These are phyloP conservation scores for Thymelicus acteon DNA, from an alignment of 2,888 invertebrate species.

Conservation along the genomic window DNA sequence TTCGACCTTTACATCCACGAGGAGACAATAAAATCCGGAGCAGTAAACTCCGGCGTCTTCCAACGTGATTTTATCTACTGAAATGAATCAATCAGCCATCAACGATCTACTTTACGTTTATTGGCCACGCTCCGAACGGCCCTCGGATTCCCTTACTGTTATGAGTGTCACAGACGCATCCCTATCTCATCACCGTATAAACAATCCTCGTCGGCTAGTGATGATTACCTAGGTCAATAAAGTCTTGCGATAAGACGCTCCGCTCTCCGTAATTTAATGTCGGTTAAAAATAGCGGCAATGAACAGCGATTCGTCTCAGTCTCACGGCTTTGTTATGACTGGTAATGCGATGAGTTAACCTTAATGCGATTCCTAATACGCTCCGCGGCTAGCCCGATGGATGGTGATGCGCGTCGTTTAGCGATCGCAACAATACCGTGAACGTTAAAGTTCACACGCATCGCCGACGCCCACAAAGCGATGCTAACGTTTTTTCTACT, in stretches of 20 bases:
- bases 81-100: conserved; percentile 74
- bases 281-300: conserved; percentile 62
- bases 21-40: conserved; percentile 67
- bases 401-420: conserved; percentile 57
- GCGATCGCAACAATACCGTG: conserved; percentile 51
- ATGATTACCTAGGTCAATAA: conserved; percentile 56
- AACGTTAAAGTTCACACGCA: conserved; percentile 67
- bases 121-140: conserved; percentile 48
- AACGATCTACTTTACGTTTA: conserved; percentile 58
- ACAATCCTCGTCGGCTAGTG: conserved; percentile 52
- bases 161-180: conserved; percentile 19
- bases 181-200: conserved; percentile 42
- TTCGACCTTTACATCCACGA: conserved; percentile 22
- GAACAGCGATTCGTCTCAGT: conserved; percentile 65
- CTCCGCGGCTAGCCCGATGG: conserved; percentile 41
- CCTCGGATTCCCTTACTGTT: conserved; percentile 44
- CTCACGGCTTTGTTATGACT: conserved; percentile 62
- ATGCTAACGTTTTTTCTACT: conserved; percentile 57
- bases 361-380: conserved; percentile 62
- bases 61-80: conserved; percentile 64
- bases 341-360: conserved; percentile 59
- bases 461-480: conserved; percentile 63
- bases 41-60: conserved; percentile 59
- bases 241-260: conserved; percentile 56
- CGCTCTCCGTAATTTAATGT: conserved; percentile 55